Evolutionary conservation across 2,888 invertebrate species (phyloP).

Genomic region (Ectropis crepuscularia): DNA sequence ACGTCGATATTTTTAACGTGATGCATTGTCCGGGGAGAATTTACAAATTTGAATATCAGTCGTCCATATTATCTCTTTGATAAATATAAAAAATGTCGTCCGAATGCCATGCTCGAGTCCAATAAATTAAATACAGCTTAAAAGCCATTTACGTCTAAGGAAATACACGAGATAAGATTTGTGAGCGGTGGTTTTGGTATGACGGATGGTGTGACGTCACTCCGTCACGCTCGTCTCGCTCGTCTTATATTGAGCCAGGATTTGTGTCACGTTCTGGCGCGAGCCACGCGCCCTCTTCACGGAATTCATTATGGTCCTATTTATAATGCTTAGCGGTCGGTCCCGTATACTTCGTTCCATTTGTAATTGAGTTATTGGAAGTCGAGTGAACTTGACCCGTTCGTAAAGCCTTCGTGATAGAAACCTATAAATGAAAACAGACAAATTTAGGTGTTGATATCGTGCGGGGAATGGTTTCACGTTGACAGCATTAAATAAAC

Average conservation of each 20-base stretch:
- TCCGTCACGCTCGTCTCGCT: slow-evolving; percentile 51
- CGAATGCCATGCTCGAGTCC: slow-evolving; percentile 7
- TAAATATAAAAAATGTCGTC: slow-evolving; percentile 1
- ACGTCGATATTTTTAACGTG: slow-evolving; percentile 44
- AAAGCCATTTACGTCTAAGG: slow-evolving; percentile 47
- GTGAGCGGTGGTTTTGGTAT: slow-evolving; percentile 53
- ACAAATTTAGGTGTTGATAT: slow-evolving; percentile 14
- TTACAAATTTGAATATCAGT: slow-evolving; percentile 17
- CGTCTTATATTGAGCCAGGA: slow-evolving; percentile 63
- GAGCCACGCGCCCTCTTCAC: slow-evolving; percentile 54
- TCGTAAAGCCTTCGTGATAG: slow-evolving; percentile 29
- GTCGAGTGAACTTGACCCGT: slow-evolving; percentile 27
- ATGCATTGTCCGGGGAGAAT: slow-evolving; percentile 20
- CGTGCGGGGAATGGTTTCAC: slow-evolving; percentile 12
- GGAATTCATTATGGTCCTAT: slow-evolving; percentile 65
- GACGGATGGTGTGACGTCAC: slow-evolving; percentile 52
- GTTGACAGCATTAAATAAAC: slow-evolving; percentile 22
- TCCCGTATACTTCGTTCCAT: slow-evolving; percentile 50
- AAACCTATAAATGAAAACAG: slow-evolving; percentile 20
- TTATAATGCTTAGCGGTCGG: slow-evolving; percentile 52
- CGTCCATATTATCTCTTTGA: slow-evolving; percentile 9
- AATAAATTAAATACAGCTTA: slow-evolving; percentile 44
- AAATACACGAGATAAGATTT: slow-evolving; percentile 32
- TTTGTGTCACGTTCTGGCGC: slow-evolving; percentile 67
- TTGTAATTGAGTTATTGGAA: slow-evolving; percentile 51